Percentiles rank a stretch among this genome's conserved stretches.
Evolutionary conservation across 2,888 invertebrate genomes (phyloP).

Genomic region (Hypercompe scribonia): DNA sequence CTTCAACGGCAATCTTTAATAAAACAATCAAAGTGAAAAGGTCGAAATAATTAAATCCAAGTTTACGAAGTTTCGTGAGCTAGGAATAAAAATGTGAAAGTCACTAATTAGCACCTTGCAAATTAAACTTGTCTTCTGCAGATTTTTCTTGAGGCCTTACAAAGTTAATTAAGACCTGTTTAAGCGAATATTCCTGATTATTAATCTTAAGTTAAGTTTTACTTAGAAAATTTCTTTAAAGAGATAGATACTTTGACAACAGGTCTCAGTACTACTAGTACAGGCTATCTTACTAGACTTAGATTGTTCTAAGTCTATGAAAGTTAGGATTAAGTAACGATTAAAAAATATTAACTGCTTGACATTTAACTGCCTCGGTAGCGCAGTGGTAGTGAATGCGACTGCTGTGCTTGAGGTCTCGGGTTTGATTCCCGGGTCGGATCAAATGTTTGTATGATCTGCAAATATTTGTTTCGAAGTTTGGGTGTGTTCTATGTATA

Average conservation of each 20-base stretch:
- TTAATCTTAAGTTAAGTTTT: conserved; percentile 15
- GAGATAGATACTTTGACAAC: neutral
- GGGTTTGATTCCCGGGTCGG: too few species aligned
- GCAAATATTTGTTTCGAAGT: too few species aligned
- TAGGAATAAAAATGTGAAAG: conserved; percentile 45
- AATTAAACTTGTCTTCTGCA: conserved; percentile 54
- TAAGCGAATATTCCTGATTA: conserved; percentile 27
- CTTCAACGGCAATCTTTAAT: conserved; percentile 19
- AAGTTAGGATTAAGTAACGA: too few species aligned
- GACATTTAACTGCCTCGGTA: too few species aligned
- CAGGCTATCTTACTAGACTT: neutral
- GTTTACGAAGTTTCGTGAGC: conserved; percentile 27
- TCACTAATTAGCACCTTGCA: conserved; percentile 55
- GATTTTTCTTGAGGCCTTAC: conserved; percentile 40
- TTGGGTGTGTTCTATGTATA: too few species aligned
- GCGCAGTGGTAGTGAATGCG: too few species aligned
- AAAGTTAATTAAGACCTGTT: conserved; percentile 46
- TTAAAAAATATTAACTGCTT: too few species aligned
- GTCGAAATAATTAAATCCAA: conserved; percentile 39
- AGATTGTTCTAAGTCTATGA: too few species aligned
- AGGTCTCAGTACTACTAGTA: neutral
- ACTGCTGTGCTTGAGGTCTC: too few species aligned
- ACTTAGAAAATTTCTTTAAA: neutral
- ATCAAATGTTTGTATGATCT: too few species aligned
- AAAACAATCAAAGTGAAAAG: conserved; percentile 28